Evolutionary conservation across 2,888 invertebrate species (phyloP).

Genomic region (Trisateles emortualis): DNA sequence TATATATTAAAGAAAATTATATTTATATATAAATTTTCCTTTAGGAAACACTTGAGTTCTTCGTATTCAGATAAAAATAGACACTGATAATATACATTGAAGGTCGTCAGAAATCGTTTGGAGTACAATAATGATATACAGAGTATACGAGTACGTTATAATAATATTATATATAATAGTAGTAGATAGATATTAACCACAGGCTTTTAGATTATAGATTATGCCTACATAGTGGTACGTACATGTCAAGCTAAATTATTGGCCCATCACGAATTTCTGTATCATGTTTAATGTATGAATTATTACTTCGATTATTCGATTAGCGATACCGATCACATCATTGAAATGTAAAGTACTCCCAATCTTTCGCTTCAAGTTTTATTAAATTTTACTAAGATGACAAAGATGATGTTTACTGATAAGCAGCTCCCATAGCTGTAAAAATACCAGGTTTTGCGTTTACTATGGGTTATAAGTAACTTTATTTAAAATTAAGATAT

Average conservation of each 20-base stretch:
- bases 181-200: slow-evolving; percentile 27
- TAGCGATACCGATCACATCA: slow-evolving; percentile 14
- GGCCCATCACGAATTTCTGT: slow-evolving; percentile 28
- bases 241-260: slow-evolving; percentile 37
- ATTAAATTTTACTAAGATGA: too few relatives aligned
- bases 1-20: slow-evolving; percentile 11
- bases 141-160: slow-evolving; percentile 5
- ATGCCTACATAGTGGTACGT: slow-evolving; percentile 20
- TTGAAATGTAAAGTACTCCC: too few relatives aligned
- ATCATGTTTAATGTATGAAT: slow-evolving; percentile 18
- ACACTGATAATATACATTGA: slow-evolving; percentile 13
- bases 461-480: too few relatives aligned
- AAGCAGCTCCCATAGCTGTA: too few relatives aligned
- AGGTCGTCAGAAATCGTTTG: slow-evolving; percentile 12
- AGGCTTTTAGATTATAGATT: slow-evolving; percentile 20
- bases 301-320: slow-evolving; percentile 27
- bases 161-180: too few relatives aligned
- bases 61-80: slow-evolving; percentile 31
- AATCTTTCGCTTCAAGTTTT: too few relatives aligned
- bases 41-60: slow-evolving; percentile 9
- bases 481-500: too few relatives aligned
- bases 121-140: slow-evolving; percentile 10
- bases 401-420: too few relatives aligned
- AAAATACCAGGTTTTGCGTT: too few relatives aligned
- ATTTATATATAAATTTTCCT: slow-evolving; percentile 19